Conservation (phyloP, 2,797 vertebrate species). For the Scolopax bukidnonensis region DNA sequence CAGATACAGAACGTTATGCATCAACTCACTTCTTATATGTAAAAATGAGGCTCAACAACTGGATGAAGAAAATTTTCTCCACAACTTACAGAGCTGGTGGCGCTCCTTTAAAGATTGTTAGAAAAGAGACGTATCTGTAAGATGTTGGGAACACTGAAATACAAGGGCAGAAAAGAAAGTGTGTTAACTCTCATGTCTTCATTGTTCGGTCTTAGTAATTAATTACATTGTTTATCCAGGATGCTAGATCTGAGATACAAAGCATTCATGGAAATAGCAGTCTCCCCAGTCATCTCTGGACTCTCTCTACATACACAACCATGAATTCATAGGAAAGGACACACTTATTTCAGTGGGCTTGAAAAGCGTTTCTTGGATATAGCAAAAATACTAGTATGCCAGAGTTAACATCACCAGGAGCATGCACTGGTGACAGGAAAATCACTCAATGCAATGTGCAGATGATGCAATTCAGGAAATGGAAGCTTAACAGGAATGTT, state of each 20-base stretch:
- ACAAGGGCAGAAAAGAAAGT: background rate
- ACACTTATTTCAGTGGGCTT: background rate
- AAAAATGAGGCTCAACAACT: background rate
- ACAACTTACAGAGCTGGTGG: background rate
- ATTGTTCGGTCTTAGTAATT: background rate
- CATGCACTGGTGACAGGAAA: background rate
- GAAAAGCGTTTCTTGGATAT: background rate
- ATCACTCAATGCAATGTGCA: background rate
- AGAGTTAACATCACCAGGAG: background rate
- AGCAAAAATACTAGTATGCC: background rate
- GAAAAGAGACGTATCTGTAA: background rate
- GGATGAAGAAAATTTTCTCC: background rate
- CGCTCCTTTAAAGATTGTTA: background rate
- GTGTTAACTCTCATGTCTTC: background rate
- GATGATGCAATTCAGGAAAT: background rate
- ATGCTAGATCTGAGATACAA: background rate
- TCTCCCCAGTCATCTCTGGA: background rate
- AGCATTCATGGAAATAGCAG: background rate
- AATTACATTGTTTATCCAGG: background rate
- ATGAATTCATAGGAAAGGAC: background rate
- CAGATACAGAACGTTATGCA: background rate
- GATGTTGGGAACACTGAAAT: background rate
- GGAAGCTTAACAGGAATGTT: rapidly evolving
- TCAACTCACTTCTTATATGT: background rate
- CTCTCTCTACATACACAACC: background rate